phyloP scores from a whole-genome alignment of 2,113 vertebrate species.

The Proterorhinus semilunaris region DNA sequence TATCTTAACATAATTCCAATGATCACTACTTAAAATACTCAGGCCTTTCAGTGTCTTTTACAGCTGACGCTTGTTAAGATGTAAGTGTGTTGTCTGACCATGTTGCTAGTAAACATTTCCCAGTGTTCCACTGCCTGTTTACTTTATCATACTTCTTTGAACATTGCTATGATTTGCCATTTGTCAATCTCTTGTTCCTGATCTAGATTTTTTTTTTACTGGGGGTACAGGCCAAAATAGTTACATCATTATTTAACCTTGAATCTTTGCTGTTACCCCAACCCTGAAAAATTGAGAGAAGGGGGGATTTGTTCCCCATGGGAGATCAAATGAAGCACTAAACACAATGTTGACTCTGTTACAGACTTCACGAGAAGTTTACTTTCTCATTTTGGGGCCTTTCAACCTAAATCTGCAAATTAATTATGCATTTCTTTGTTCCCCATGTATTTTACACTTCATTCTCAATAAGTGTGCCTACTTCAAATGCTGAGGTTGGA shows the following conservation, averaged over 20 bases:
- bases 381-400: too few species aligned
- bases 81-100: constrained; percentile 29
- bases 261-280: too few species aligned
- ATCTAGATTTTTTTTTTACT: too few species aligned
- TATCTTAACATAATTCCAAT: too few species aligned
- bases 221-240: too few species aligned
- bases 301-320: too few species aligned
- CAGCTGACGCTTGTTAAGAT: constrained; percentile 9
- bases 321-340: too few species aligned
- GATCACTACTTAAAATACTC: not conserved
- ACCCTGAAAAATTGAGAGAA: too few species aligned
- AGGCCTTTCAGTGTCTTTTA: not conserved
- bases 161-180: not conserved
- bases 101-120: constrained; percentile 37
- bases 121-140: constrained; percentile 16
- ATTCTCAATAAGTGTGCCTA: not conserved
- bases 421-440: not conserved
- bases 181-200: too few species aligned
- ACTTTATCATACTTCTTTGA: not conserved
- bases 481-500: not conserved
- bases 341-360: too few species aligned
- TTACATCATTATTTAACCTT: too few species aligned
- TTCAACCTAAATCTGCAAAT: not conserved
- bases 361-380: too few species aligned
- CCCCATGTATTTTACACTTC: not conserved